Evolutionary conservation across 2,797 vertebrate genomes (phyloP), one percentile per base, ranked within the genome.

Genomic region (Furcifer pardalis): DNA sequence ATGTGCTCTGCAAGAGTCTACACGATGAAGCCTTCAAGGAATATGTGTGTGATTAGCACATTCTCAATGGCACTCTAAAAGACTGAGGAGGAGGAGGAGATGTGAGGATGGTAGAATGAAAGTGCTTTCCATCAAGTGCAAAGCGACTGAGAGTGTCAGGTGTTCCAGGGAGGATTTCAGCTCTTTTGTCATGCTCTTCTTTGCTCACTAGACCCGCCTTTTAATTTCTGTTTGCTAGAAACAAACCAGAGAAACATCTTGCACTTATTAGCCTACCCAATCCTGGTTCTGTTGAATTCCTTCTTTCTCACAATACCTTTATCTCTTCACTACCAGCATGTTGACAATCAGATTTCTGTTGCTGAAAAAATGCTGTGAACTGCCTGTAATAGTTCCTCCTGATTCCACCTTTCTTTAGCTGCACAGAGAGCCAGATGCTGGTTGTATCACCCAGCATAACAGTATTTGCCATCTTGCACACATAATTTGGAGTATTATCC

Each of bases 61-160:
- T 76, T 35, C 9, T 46, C 60, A 87, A 21, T 5, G 37, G 46
- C 68, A 86, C 79, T 63, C 42, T 59, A 79, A 79, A 56, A 86
- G 32, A 56, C 32, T 71, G 30, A 63, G 65, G 52, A 62, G 65
- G 52, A 62, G 65, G 62, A 71, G 32, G 35, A 56, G 63, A 81
- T 60, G 62, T 13, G 4, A 42, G 60, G 63, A 59, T 40, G 77
- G 10, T 13, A 63, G 32, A 78, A 63, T 86, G 60, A 77, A 78
- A 72, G 59, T 40, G 19, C 30, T 78, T 71, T 68, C 32, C 44
- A 4, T 84, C 60, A 42, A 21, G n/a, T 25, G 9, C 10, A 65
- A 79, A 77, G 9, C 30, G 30, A 30, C 27, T 86, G n/a, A 40
- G 46, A 27, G 2, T 52, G 7, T 77, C 49, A 10, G 17, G 32